These are phyloP conservation scores for Agonum fuliginosum DNA, from an alignment of 2,888 invertebrate genomes.

Conservation along the genomic window DNA sequence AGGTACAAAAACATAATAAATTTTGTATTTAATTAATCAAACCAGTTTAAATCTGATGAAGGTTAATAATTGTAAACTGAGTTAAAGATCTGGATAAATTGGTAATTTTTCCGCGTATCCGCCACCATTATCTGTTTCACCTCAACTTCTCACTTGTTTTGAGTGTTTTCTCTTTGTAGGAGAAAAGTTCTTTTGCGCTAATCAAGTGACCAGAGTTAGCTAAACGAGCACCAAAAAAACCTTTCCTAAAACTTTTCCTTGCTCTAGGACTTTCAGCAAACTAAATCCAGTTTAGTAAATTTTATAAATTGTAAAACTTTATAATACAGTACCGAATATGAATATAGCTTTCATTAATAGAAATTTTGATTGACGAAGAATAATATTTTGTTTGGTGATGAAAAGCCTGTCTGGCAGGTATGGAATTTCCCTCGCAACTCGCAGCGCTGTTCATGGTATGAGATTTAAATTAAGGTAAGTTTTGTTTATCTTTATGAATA, in stretches of 20 bases:
- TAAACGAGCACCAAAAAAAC: neutral
- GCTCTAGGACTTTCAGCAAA: neutral
- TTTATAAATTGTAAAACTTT: neutral
- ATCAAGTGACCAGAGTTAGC: neutral
- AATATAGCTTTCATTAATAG: neutral
- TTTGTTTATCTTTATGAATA: slow-evolving; percentile 59
- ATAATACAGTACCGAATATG: neutral
- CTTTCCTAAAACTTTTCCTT: neutral
- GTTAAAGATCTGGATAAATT: too few species aligned
- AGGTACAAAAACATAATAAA: too few species aligned
- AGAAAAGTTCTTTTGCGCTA: neutral
- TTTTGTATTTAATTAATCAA: too few species aligned
- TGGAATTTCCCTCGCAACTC: slow-evolving; percentile 10
- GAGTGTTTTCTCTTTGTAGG: neutral
- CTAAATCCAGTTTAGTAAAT: neutral
- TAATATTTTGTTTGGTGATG: slow-evolving; percentile 19
- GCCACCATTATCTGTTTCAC: neutral
- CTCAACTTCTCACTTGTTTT: neutral
- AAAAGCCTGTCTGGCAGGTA: slow-evolving; percentile 3
- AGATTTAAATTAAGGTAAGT: slow-evolving; percentile 56
- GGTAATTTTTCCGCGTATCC: neutral
- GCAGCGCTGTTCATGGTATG: slow-evolving; percentile 4
- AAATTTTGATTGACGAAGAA: slow-evolving; percentile 6
- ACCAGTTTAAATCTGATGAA: too few species aligned
- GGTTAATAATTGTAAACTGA: too few species aligned